These are phyloP conservation scores for Cisticola juncidis DNA, from an alignment of 2,113 vertebrate genomes.

Conservation along the genomic window DNA sequence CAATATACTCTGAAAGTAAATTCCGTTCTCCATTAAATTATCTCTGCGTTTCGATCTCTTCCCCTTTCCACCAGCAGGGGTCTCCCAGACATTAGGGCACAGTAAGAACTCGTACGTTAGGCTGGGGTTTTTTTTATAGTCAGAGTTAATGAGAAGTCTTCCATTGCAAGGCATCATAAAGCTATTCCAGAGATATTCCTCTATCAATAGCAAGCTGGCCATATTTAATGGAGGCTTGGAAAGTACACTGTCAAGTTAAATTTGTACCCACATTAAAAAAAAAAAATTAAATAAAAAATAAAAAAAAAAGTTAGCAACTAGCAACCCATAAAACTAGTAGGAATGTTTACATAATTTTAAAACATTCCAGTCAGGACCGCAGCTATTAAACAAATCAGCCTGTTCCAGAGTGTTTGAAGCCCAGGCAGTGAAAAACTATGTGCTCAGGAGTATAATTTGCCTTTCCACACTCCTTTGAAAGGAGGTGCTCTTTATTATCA, in stretches of 20 bases:
- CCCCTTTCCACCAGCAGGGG: conserved; percentile 5
- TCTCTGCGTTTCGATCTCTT: not conserved
- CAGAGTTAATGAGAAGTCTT: not conserved
- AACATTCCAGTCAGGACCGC: not conserved
- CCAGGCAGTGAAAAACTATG: not conserved
- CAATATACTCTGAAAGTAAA: not conserved
- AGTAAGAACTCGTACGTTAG: not conserved
- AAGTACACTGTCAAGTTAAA: conserved; percentile 24
- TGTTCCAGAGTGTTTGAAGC: not conserved
- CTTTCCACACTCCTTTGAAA: not conserved
- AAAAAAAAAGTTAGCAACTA: not conserved
- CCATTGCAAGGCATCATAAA: not conserved
- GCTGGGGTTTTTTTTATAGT: not conserved
- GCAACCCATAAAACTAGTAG: not conserved
- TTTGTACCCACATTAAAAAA: not conserved
- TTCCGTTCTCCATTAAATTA: not conserved
- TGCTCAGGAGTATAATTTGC: not conserved
- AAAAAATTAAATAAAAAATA: not conserved
- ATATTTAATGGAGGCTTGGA: not conserved
- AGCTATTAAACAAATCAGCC: conserved; percentile 18
- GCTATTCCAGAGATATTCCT: not conserved
- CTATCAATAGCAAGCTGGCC: not conserved
- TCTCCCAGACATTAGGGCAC: not conserved
- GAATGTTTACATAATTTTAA: conserved; percentile 21
- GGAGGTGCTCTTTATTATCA: not conserved